Percentiles rank a stretch among this genome's conserved stretches.
phyloP scores from a whole-genome alignment of 2,797 vertebrate genomes.

The Manis crassicaudata region DNA sequence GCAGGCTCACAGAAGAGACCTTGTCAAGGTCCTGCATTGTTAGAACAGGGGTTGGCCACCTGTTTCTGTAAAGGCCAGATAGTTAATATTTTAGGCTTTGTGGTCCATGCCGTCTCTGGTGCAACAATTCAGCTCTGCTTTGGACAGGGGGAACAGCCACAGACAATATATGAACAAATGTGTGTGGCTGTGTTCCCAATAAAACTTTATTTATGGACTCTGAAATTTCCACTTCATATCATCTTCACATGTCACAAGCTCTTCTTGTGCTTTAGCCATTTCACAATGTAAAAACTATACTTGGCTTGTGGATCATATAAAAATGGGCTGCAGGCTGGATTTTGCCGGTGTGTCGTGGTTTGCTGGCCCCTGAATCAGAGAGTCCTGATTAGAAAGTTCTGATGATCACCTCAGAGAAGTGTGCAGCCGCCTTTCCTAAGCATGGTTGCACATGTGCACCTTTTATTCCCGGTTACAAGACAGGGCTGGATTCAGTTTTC shows the following conservation, averaged over 20 bases:
- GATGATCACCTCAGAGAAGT: not conserved
- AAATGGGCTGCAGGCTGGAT: not conserved
- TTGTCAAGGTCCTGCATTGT: not conserved
- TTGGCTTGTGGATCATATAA: not conserved
- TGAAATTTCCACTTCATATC: not conserved
- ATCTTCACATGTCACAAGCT: not conserved
- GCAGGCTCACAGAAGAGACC: not conserved
- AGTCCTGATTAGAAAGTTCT: not conserved
- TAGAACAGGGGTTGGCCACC: not conserved
- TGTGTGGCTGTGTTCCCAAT: not conserved
- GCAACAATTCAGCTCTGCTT: not conserved
- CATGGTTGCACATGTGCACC: not conserved
- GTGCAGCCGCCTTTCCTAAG: not conserved
- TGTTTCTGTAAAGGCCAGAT: not conserved
- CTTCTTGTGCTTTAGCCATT: not conserved
- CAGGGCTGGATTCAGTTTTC: not conserved
- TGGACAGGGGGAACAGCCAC: not conserved
- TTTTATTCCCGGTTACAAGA: not conserved
- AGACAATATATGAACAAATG: not conserved
- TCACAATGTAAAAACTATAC: not conserved
- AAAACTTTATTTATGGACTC: constrained; percentile 36
- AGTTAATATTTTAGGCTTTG: not conserved
- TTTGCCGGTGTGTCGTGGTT: not conserved
- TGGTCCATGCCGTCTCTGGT: not conserved
- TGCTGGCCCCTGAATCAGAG: not conserved